Base-by-base conservation (phyloP, 2,113 vertebrate species). In the zebrafish (Danio rerio) region DNA sequence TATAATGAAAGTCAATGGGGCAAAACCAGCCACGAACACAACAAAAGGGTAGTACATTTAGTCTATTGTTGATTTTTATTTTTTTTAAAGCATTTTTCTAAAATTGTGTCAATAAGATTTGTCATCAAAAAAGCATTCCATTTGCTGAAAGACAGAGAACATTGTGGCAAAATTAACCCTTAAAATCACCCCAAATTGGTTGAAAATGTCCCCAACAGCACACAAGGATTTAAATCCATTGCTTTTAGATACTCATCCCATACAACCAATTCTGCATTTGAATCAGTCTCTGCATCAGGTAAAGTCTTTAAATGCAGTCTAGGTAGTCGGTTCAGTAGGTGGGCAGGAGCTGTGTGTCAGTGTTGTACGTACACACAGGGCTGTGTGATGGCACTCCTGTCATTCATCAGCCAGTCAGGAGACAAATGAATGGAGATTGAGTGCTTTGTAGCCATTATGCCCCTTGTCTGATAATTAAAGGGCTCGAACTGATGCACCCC, bases 391-490 rank as follows among this genome's bases (percentile, higher is more conserved):
- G 42, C 78, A 4, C 62, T 52, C 45, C 15, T 2, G 5, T 76
- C 47, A 74, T 80, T 83, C 78, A 65, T 83, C 78, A 77, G 55
- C 45, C 12, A 56, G 56, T 43, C 55, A 53, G 71, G 16, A 49
- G 59, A 68, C 68, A 49, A 76, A 62, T 21, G 16, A 56, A 80
- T 72, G 49, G 55, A 82, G 40, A 82, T 65, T 45, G 65, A 47
- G 72, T 12, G 6, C 52, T 82, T 55, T 75, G 74, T 77, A 77
- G 59, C 47, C 12, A 63, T 49, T 62, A 49, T 20, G 4, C 50
- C 75, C 78, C 63, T 72, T 1, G 56, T 83, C 47, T 71, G 71
- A 56, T 81, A 77, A 83, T 86, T 83, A 80, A 66, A 65, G 16
- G 74, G 31, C 65, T 73, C 7, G 12, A 72, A 21, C 61, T 61